Evolutionary conservation across 2,797 vertebrate species (phyloP).

Genomic region (Capromys pilorides): DNA sequence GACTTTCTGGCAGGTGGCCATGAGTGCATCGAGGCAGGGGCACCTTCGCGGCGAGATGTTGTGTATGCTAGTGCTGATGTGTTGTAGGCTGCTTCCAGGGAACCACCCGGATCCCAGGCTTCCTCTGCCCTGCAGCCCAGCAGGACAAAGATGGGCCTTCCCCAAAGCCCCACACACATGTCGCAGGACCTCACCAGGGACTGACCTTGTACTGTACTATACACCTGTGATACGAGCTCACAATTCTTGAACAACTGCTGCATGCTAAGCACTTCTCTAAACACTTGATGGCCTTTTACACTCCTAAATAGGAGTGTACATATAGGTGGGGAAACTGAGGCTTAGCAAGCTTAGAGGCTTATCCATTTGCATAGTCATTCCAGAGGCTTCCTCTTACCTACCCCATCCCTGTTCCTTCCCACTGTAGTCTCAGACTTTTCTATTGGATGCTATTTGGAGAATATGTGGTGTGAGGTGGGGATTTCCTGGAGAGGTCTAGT

Average conservation of each 20-base stretch:
- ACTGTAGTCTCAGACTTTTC: neutral
- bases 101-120: neutral
- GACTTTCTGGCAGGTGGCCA: neutral
- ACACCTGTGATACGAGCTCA: neutral
- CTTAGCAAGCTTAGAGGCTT: neutral
- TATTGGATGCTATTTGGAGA: neutral
- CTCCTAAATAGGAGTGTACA: no score
- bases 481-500: neutral
- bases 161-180: neutral
- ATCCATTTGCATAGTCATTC: neutral
- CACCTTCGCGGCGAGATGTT: neutral
- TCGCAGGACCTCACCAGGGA: neutral
- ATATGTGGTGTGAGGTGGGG: neutral
- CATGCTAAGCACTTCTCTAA: neutral
- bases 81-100: neutral
- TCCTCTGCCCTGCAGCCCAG: neutral
- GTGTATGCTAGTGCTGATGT: neutral
- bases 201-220: neutral
- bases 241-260: neutral
- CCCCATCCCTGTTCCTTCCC: no score
- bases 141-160: neutral
- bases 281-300: neutral
- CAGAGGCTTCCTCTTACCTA: neutral
- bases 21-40: neutral
- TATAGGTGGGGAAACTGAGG: conserved; percentile 8